Base-by-base conservation (phyloP, 2,888 invertebrate genomes). In the Neelides folsomi region DNA sequence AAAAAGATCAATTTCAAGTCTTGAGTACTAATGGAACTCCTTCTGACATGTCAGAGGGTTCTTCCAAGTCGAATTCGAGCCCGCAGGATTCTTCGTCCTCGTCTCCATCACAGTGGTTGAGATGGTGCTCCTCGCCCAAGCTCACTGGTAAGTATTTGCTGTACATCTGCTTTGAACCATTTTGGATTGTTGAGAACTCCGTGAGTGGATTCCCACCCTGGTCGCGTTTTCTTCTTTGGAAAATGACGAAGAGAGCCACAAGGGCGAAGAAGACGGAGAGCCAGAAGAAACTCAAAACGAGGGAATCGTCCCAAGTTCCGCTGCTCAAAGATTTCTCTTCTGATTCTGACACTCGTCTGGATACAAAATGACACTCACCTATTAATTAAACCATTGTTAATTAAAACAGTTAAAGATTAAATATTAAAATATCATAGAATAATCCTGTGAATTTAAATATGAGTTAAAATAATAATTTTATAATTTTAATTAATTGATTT, bases 1-100 rank as follows among this genome's bases (percentile, higher is more conserved):
- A 27, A 27, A 27, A 27, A 27, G 27, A 19, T 47, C 41, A n/a
- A 10, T 42, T 49, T 40, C 42, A 62, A 63, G 62, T 63, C 59
- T 60, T 60, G 55, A 60, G 42, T 51, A 63, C 62, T 20, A 63
- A 56, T 51, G 62, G 62, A 49, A 57, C 57, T 46, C 58, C 60
- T 53, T 62, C 60, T 8, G 53, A 53, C 12, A 49, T 41, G 9
- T 40, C 19, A 4, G 39, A 27, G 27, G 39, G 20, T 34, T 40
- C 27, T 34, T 13, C 39, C 13, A 15, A 13, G 39, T 39, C 39
- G 39, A 13, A 16, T 39, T 39, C 13, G 13, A 15, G 39, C 39
- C 16, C 39, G 8, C 39, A 39, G 16, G 45, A 20, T 10, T 55
- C 49, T 41, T 60, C 57, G 27, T 51, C 53, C 39, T 54, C 52